Evolutionary conservation across 2,888 invertebrate species (phyloP), one percentile per base, ranked within the genome.

Genomic region (Drosophila kambysellisi): DNA sequence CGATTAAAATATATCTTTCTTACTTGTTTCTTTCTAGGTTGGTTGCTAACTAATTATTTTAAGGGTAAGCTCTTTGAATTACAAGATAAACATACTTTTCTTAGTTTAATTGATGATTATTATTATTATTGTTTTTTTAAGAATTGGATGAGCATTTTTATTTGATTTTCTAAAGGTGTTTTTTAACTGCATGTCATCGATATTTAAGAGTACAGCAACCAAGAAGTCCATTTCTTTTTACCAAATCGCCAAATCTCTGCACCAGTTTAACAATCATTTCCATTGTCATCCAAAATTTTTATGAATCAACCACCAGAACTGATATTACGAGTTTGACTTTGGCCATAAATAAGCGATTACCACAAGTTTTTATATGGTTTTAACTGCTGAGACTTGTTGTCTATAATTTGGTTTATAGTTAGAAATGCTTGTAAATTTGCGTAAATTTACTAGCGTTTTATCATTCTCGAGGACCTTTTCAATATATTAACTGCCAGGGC

Each of bases 401-500:
- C 66, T 61, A 65, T 71, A 66, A 71, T 58, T 70, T 62, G 62
- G 68, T 79, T 82, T 67, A 71, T 82, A 78, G 70, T 69, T 76
- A 39, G 69, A 68, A 63, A 59, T 61, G 74, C 66, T 74, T 82
- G 84, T 76, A 79, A 82, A 85, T 83, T 70, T 79, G 69, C 71
- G 57, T 46, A 72, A 65, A 70, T 81, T 74, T 85, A 68, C 65
- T 68, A 53, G 57, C 62, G 30, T 71, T 76, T 76, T 79, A 81
- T 73, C 74, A 75, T 72, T 64, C 70, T 68, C 59, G 39, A 30
- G 59, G 83, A 72, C 84, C 81, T 87, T 83, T 83, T 83, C 87
- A 79, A 79, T 88, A 79, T 78, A 89, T 83, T 86, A 83, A 83
- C 87, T 86, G 86, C 76, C 83, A 77, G 43, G 58, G 60, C 53